These are phyloP conservation scores for Bergia puertoricense DNA, from an alignment of 92 coral and sea anemone genomes.

Conservation along the genomic window DNA sequence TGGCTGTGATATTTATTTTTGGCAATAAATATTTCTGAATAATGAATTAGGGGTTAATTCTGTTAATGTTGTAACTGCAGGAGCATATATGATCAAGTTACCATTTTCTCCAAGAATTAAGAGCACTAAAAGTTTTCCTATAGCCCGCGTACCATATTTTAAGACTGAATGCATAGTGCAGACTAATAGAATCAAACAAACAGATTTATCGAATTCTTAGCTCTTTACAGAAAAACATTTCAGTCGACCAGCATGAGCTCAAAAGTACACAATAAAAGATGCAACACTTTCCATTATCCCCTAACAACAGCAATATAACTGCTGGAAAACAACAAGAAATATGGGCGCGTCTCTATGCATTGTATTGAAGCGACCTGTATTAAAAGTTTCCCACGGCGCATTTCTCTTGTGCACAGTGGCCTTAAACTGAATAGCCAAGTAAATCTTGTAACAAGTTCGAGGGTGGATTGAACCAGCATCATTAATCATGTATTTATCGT, in stretches of 20 bases:
- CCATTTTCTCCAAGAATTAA: background rate
- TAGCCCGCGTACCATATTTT: background rate
- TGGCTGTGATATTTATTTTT: background rate
- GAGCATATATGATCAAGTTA: background rate
- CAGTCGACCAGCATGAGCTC: background rate
- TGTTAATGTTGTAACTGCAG: background rate
- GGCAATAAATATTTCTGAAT: background rate
- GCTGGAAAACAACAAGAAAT: background rate
- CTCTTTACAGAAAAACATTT: background rate
- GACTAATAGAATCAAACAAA: background rate
- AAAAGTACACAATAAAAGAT: background rate
- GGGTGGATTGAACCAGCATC: background rate
- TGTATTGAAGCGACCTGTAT: background rate
- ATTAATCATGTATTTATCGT: no score
- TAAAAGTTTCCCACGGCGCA: background rate
- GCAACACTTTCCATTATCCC: background rate
- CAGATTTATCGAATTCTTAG: background rate
- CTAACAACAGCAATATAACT: background rate
- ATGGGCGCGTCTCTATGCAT: background rate
- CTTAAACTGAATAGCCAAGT: background rate
- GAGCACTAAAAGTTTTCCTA: background rate
- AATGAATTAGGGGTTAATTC: background rate
- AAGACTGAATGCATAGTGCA: background rate
- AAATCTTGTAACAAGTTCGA: background rate
- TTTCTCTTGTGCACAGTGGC: background rate